phyloP scores from a whole-genome alignment of 2,113 vertebrate genomes.

The Syngnathus floridae region DNA sequence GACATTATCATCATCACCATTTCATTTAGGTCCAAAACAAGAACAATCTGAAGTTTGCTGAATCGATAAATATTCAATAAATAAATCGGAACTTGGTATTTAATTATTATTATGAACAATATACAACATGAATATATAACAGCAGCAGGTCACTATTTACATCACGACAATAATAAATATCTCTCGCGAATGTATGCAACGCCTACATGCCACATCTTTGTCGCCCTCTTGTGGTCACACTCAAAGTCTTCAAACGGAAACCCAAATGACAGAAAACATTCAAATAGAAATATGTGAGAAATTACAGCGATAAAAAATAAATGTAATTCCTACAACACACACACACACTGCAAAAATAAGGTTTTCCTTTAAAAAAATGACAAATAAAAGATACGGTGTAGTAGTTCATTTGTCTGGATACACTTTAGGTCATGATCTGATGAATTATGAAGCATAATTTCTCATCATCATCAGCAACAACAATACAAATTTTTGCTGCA shows the following conservation, averaged over 20 bases:
- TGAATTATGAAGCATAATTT: too few relatives aligned
- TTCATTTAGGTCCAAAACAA: too few relatives aligned
- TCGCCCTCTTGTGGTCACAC: conserved; percentile 31
- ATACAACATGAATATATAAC: background rate
- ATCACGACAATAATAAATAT: background rate
- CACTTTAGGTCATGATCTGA: too few relatives aligned
- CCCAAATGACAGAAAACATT: background rate
- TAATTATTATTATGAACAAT: background rate
- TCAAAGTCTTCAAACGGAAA: background rate
- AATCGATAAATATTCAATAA: background rate
- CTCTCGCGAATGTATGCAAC: background rate
- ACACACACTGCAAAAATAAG: background rate
- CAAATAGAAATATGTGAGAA: background rate
- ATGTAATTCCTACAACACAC: background rate
- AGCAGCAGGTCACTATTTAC: background rate
- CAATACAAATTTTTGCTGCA: conserved; percentile 14
- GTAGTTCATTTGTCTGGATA: background rate
- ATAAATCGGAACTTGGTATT: background rate
- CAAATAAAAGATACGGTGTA: background rate
- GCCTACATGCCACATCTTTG: background rate
- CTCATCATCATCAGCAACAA: background rate
- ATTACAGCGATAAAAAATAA: background rate
- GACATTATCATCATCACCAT: too few relatives aligned
- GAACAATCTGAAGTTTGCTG: background rate
- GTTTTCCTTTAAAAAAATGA: background rate